A percentile compares a stretch with the other conserved stretches of the same genome.
Evolutionary conservation across 2,888 invertebrate species (phyloP).

Genomic region (Phyllotreta striolata): DNA sequence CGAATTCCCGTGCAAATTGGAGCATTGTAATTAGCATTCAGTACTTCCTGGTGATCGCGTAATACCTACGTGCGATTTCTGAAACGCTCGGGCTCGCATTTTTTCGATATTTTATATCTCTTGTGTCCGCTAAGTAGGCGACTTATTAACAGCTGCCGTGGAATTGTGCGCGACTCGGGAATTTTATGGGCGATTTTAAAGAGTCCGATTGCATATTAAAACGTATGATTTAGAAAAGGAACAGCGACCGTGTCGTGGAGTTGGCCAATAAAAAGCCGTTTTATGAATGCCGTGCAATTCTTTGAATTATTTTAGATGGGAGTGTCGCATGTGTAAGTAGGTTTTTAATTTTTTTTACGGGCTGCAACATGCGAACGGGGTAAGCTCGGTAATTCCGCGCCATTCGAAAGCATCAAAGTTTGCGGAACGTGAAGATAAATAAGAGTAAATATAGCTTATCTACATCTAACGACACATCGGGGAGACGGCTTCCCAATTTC

Average conservation of each 20-base stretch:
- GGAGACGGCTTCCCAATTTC: constrained; percentile 28
- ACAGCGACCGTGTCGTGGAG: not conserved
- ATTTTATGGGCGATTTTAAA: constrained; percentile 17
- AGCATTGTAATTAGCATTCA: too few relatives aligned
- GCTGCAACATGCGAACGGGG: constrained; percentile 1
- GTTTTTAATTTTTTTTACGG: constrained; percentile 4
- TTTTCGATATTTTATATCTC: constrained; percentile 6
- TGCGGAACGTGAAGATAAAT: constrained; percentile 37
- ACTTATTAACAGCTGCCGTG: constrained; percentile 2
- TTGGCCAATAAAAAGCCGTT: constrained; percentile 11
- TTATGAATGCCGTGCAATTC: constrained; percentile 6
- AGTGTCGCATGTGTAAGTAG: constrained; percentile 12
- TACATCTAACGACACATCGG: constrained; percentile 30
- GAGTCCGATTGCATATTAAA: constrained; percentile 12
- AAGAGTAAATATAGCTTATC: constrained; percentile 36
- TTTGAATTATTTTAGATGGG: constrained; percentile 14
- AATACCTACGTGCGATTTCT: too few relatives aligned
- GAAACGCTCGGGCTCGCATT: not conserved
- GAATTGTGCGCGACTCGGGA: not conserved
- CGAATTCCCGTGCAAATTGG: too few relatives aligned
- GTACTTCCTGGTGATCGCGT: too few relatives aligned
- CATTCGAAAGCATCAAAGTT: constrained; percentile 32
- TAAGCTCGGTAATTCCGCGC: not conserved
- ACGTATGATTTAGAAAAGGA: constrained; percentile 18
- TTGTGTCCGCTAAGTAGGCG: constrained; percentile 6